phyloP scores from a whole-genome alignment of 2,888 invertebrate species.

The Mantis religiosa region DNA sequence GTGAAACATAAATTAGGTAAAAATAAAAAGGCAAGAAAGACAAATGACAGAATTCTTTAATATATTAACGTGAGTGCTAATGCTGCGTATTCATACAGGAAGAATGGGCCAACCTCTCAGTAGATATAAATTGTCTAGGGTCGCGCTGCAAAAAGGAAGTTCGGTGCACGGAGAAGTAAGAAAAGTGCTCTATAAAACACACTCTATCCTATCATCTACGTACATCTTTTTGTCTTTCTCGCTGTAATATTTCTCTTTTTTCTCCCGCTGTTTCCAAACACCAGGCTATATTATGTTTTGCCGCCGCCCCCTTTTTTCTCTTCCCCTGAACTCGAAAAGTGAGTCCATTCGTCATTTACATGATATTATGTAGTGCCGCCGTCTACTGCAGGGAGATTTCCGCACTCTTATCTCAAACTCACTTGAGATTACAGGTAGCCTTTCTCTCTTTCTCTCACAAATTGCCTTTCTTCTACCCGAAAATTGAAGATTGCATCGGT shows the following conservation, averaged over 20 bases:
- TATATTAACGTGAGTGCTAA: background rate
- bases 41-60: background rate
- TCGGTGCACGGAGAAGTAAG: slow-evolving; percentile 1
- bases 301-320: background rate
- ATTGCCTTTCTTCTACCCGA: no score
- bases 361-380: background rate
- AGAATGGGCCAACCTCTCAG: background rate
- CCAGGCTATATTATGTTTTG: background rate
- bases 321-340: background rate
- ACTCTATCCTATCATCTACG: slow-evolving; percentile 10
- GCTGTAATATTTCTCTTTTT: background rate
- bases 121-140: background rate
- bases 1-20: background rate
- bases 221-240: slow-evolving; percentile 8
- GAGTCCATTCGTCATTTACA: slow-evolving; percentile 12
- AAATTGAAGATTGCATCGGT: no score
- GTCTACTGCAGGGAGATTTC: background rate
- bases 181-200: slow-evolving; percentile 11
- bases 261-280: background rate
- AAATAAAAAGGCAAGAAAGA: background rate
- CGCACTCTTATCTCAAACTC: background rate
- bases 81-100: background rate
- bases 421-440: background rate
- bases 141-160: background rate
- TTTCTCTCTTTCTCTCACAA: no score